These are phyloP conservation scores for Cosmia trapezina DNA, from an alignment of 2,888 invertebrate genomes.

Conservation along the genomic window DNA sequence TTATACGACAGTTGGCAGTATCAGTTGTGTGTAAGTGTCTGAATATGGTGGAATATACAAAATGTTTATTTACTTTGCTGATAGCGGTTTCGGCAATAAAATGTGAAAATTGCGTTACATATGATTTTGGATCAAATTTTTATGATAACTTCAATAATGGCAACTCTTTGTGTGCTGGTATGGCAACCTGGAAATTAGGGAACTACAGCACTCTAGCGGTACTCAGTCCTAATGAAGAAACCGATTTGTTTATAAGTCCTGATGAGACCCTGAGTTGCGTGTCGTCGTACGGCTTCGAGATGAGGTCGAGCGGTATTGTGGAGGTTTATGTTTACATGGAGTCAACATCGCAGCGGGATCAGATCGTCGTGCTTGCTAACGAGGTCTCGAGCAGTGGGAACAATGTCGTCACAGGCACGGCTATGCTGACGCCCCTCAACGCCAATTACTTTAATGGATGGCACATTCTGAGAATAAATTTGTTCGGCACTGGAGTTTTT, in stretches of 20 bases:
- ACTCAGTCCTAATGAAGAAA: conserved; percentile 59
- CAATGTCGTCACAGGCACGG: conserved; percentile 60
- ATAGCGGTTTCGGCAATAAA: conserved; percentile 51
- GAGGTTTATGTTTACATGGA: conserved; percentile 68
- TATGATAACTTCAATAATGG: conserved; percentile 59
- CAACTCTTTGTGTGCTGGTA: conserved; percentile 58
- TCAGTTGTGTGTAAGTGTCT: conserved; percentile 57
- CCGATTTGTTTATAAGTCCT: conserved; percentile 66
- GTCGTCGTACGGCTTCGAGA: conserved; percentile 67
- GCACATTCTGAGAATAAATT: conserved; percentile 60
- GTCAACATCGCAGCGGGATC: conserved; percentile 57
- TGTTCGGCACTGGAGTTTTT: conserved; percentile 61
- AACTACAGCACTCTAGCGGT: conserved; percentile 60
- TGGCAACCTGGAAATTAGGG: conserved; percentile 62
- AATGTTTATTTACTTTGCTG: conserved; percentile 53
- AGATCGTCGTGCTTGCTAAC: conserved; percentile 65
- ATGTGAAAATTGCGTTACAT: conserved; percentile 67
- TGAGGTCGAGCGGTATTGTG: conserved; percentile 64
- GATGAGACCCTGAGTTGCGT: conserved; percentile 65
- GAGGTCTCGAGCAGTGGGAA: conserved; percentile 46
- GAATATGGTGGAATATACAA: conserved; percentile 53
- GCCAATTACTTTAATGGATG: conserved; percentile 62
- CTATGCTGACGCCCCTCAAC: conserved; percentile 50
- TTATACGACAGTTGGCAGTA: conserved; percentile 54
- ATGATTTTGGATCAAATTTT: conserved; percentile 64